A percentile compares a stretch with the other conserved stretches of the same genome.
These are phyloP conservation scores for Xyliphius kryptos DNA, from an alignment of 2,113 vertebrate species.

Conservation along the genomic window DNA sequence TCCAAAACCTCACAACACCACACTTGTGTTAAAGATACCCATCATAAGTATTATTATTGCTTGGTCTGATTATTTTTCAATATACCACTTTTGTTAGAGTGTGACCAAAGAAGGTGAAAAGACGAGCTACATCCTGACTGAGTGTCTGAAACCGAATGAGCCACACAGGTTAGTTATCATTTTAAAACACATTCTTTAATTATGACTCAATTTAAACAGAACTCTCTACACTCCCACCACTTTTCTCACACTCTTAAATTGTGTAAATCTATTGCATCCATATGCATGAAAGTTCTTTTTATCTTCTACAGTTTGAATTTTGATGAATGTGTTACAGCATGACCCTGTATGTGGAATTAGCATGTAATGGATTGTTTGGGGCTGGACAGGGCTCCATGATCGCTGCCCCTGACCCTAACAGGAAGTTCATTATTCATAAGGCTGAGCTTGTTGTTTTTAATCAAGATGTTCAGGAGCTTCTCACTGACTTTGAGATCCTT, in stretches of 20 bases:
- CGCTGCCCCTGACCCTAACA: conserved; percentile 75
- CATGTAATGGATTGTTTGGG: conserved; percentile 88
- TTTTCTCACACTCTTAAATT: no score
- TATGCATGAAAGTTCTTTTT: no score
- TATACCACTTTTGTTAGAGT: conserved; percentile 60
- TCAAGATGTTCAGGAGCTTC: conserved; percentile 70
- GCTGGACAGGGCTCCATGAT: conserved; percentile 82
- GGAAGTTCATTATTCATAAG: conserved; percentile 74
- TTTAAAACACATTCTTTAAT: no score
- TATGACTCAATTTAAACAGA: no score
- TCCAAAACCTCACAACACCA: no score
- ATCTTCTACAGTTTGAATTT: no score
- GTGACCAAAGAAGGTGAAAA: conserved; percentile 90
- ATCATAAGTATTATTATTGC: no score
- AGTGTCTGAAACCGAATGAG: conserved; percentile 67
- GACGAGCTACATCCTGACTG: conserved; percentile 79
- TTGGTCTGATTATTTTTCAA: no score
- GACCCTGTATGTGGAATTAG: conserved; percentile 81
- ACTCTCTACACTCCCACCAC: no score
- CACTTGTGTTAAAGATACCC: no score
- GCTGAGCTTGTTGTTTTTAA: conserved; percentile 82
- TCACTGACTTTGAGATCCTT: conserved; percentile 88
- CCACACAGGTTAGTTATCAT: conserved; percentile 75
- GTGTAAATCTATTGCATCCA: no score
- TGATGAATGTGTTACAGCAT: no score